These are phyloP conservation scores for Pseudolaguvia tuberculata DNA, from an alignment of 2,113 vertebrate genomes.

Conservation along the genomic window DNA sequence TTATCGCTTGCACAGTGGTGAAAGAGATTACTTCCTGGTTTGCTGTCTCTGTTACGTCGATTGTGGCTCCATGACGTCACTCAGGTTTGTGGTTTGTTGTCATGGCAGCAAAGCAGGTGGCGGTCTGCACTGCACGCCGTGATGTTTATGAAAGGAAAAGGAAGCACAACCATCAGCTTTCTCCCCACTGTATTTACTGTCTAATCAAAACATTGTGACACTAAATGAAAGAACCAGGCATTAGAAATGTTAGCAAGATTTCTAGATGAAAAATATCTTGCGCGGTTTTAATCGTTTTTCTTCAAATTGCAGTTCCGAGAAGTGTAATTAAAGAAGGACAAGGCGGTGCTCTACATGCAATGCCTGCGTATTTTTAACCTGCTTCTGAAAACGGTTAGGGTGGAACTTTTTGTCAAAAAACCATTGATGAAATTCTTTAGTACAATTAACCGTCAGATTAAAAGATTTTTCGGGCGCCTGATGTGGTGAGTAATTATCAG, in stretches of 20 bases:
- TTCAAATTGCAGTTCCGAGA: background rate
- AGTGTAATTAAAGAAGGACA: background rate
- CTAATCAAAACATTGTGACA: slow-evolving; percentile 29
- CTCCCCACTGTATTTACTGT: slow-evolving; percentile 48
- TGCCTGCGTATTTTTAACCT: background rate
- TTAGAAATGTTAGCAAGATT: slow-evolving; percentile 25
- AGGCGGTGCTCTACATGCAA: background rate
- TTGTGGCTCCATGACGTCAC: slow-evolving; percentile 53
- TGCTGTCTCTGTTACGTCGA: slow-evolving; percentile 28
- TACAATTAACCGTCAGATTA: background rate
- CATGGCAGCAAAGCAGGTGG: slow-evolving; percentile 47
- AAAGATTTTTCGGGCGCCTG: background rate
- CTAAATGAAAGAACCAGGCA: slow-evolving; percentile 1
- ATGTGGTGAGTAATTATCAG: background rate
- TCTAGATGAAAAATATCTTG: background rate
- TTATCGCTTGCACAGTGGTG: too few species aligned
- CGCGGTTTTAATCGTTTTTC: too few species aligned
- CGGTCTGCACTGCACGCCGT: background rate
- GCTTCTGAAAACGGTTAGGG: background rate
- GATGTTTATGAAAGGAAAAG: slow-evolving; percentile 46
- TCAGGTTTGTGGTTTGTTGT: slow-evolving; percentile 58
- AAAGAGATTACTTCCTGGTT: too few species aligned
- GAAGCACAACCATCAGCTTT: slow-evolving; percentile 43
- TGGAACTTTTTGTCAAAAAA: background rate
- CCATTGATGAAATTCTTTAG: slow-evolving; percentile 2